A percentile compares a stretch with the other conserved stretches of the same genome.
Conservation (phyloP, 1,140 invertebrate genomes). For the Cyclina sinensis region DNA sequence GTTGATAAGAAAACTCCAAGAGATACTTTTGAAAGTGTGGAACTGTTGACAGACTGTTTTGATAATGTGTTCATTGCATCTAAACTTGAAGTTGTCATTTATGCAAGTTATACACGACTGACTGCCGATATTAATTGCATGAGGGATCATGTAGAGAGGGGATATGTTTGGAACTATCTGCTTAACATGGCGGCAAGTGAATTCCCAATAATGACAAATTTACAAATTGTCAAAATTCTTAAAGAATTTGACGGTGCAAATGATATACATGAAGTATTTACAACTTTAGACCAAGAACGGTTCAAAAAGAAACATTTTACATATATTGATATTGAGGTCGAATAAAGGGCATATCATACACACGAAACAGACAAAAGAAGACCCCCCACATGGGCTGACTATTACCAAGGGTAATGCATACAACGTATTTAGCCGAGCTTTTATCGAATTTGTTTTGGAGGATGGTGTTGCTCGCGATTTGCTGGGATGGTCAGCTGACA, state of each 20-base stretch:
- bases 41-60: conserved; percentile 71
- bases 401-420: conserved; percentile 81
- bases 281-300: not conserved
- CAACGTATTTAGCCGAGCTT: conserved; percentile 77
- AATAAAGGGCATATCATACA: conserved; percentile 56
- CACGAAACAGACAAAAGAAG: conserved; percentile 22
- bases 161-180: conserved; percentile 76
- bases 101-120: conserved; percentile 72
- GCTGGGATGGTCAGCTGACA: conserved; percentile 78
- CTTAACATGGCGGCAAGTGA: conserved; percentile 77
- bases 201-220: conserved; percentile 78
- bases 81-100: conserved; percentile 73
- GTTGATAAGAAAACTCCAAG: conserved; percentile 69
- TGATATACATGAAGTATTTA: conserved; percentile 70
- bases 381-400: conserved; percentile 75
- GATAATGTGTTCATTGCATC: conserved; percentile 78
- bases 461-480: conserved; percentile 73
- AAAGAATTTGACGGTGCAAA: conserved; percentile 79
- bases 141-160: conserved; percentile 69
- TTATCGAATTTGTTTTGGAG: conserved; percentile 76
- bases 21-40: conserved; percentile 58
- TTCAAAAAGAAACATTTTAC: conserved; percentile 51
- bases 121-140: conserved; percentile 81
- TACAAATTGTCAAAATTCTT: conserved; percentile 77
- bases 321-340: not conserved